phyloP scores from a whole-genome alignment of 2,888 invertebrate genomes.

The Netelia inedita region DNA sequence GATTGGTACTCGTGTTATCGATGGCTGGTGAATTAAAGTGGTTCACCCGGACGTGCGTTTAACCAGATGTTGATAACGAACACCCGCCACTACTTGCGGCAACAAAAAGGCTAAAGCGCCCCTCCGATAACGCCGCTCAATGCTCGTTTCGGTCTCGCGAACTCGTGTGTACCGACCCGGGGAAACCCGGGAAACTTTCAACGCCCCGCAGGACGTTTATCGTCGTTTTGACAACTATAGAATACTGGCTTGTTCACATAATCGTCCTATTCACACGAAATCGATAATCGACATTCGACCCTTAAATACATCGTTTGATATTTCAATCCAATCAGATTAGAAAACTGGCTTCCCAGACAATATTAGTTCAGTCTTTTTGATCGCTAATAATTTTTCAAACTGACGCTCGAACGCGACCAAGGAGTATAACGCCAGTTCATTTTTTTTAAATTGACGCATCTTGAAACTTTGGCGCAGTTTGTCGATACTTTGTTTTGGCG shows the following conservation, averaged over 20 bases:
- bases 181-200: slow-evolving; percentile 53
- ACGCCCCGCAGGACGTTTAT: slow-evolving; percentile 16
- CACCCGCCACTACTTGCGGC: slow-evolving; percentile 1
- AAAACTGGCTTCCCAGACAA: too few species aligned
- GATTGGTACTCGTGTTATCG: slow-evolving; percentile 46
- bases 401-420: too few species aligned
- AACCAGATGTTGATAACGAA: slow-evolving; percentile 64
- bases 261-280: not conserved
- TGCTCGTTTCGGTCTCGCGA: slow-evolving; percentile 17
- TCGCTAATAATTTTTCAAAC: too few species aligned
- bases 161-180: slow-evolving; percentile 54
- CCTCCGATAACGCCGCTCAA: slow-evolving; percentile 38
- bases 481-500: too few species aligned
- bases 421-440: too few species aligned
- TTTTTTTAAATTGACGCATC: too few species aligned
- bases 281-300: not conserved
- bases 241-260: not conserved
- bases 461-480: too few species aligned
- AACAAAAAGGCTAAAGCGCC: slow-evolving; percentile 14
- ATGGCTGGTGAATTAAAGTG: slow-evolving; percentile 27
- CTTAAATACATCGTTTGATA: not conserved
- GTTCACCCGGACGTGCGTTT: not conserved
- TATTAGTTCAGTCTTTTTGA: too few species aligned
- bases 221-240: not conserved
- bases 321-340: not conserved